Percentiles rank a stretch among this genome's conserved stretches.
Evolutionary conservation across 2,113 vertebrate genomes (phyloP).

Genomic region (Carollia perspicillata): DNA sequence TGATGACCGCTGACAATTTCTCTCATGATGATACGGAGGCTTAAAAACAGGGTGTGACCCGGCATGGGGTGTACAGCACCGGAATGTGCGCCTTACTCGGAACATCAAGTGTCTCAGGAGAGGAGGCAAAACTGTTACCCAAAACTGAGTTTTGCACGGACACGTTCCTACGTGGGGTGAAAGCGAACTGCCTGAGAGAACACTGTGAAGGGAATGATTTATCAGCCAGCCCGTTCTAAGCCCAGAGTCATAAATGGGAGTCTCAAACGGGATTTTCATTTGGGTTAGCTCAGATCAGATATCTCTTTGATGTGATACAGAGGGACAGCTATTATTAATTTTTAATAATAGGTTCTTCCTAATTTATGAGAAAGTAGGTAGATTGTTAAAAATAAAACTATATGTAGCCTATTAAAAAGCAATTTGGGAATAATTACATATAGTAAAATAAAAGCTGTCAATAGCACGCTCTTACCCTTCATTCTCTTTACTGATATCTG

Average conservation of each 20-base stretch:
- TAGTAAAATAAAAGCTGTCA: background rate
- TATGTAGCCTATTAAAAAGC: background rate
- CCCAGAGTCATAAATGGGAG: background rate
- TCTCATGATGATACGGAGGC: background rate
- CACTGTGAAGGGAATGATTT: background rate
- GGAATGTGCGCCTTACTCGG: background rate
- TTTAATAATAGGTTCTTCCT: background rate
- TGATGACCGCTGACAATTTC: background rate
- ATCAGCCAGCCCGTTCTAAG: background rate
- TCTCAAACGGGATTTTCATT: background rate
- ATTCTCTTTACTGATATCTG: background rate
- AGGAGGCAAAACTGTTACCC: background rate
- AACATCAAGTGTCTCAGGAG: background rate
- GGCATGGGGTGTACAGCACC: rapidly evolving
- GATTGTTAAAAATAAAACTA: background rate
- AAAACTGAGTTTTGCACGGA: background rate
- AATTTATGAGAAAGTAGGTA: background rate
- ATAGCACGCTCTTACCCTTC: background rate
- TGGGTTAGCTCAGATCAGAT: background rate
- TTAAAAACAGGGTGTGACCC: too few relatives aligned
- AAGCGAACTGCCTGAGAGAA: background rate
- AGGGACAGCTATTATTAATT: background rate
- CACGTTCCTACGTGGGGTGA: rapidly evolving
- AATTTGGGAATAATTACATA: background rate
- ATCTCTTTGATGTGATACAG: background rate